These are phyloP conservation scores for Listronotus bonariensis DNA, from an alignment of 1,140 invertebrate species.

Conservation along the genomic window DNA sequence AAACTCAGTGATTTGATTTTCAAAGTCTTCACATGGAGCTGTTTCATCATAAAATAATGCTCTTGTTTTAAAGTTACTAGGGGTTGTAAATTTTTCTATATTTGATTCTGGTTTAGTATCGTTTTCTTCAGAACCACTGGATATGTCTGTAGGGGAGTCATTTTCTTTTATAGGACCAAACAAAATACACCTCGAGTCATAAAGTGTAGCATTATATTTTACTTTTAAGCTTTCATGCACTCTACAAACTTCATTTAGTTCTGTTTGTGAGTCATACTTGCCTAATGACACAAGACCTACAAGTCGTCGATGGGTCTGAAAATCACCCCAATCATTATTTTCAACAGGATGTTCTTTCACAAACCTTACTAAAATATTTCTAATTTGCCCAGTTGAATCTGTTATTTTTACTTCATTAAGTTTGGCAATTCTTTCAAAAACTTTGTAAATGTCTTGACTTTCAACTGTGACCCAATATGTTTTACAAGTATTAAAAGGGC, in stretches of 20 bases:
- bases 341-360: conserved; percentile 87
- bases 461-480: conserved; percentile 76
- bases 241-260: conserved; percentile 87
- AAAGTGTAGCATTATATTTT: conserved; percentile 88
- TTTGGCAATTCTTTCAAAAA: conserved; percentile 79
- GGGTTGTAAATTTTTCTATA: conserved; percentile 62
- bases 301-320: conserved; percentile 90
- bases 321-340: conserved; percentile 97
- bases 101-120: conserved; percentile 19
- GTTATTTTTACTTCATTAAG: conserved; percentile 72
- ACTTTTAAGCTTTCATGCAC: conserved; percentile 89
- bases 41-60: conserved; percentile 78
- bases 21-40: conserved; percentile 72
- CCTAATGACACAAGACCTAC: conserved; percentile 89
- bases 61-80: conserved; percentile 82
- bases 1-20: conserved; percentile 76
- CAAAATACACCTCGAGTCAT: conserved; percentile 87
- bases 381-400: conserved; percentile 72
- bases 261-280: conserved; percentile 81
- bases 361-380: conserved; percentile 83
- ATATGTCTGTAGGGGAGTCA: conserved; percentile 32
- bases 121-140: conserved; percentile 38
- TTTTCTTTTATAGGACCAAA: conserved; percentile 71
- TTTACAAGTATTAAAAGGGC: conserved; percentile 83
- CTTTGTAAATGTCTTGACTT: conserved; percentile 74